These are phyloP conservation scores for Gonocerus acuteangulatus DNA, from an alignment of 2,888 invertebrate species.

Conservation along the genomic window DNA sequence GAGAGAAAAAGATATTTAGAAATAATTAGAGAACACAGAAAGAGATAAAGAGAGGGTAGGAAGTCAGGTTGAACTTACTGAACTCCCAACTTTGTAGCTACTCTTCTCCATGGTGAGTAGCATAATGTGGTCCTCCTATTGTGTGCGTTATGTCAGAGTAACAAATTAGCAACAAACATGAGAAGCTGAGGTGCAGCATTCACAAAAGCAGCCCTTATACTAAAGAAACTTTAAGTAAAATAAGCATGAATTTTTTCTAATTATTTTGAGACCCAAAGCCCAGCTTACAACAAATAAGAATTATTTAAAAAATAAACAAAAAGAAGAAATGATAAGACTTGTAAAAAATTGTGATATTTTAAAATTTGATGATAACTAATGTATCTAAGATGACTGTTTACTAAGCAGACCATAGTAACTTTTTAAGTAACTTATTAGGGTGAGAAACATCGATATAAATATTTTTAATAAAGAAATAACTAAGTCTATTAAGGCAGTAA, in stretches of 20 bases:
- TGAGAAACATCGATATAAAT: too few relatives aligned
- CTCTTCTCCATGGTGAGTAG: conserved; percentile 88
- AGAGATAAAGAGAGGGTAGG: conserved; percentile 41
- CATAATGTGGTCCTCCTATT: conserved; percentile 51
- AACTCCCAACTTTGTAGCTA: conserved; percentile 89
- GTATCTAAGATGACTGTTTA: too few relatives aligned
- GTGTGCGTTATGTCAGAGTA: conserved; percentile 44
- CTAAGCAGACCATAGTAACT: too few relatives aligned
- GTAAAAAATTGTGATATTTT: too few relatives aligned
- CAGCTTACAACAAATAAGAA: neutral
- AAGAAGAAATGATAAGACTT: neutral
- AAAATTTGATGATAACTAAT: too few relatives aligned
- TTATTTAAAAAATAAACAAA: neutral
- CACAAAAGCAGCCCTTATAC: conserved; percentile 29
- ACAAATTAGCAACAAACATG: conserved; percentile 44
- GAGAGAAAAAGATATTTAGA: neutral
- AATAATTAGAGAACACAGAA: conserved; percentile 38
- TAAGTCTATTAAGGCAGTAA: too few relatives aligned
- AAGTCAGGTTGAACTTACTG: conserved; percentile 67
- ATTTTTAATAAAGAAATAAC: too few relatives aligned
- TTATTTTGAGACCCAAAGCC: too few relatives aligned
- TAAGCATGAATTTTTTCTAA: conserved; percentile 1
- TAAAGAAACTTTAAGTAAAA: conserved; percentile 24
- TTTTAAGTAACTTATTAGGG: too few relatives aligned
- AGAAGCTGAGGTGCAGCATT: conserved; percentile 31